phyloP scores from a whole-genome alignment of 2,113 vertebrate species.

The Odontophorus gujanensis region DNA sequence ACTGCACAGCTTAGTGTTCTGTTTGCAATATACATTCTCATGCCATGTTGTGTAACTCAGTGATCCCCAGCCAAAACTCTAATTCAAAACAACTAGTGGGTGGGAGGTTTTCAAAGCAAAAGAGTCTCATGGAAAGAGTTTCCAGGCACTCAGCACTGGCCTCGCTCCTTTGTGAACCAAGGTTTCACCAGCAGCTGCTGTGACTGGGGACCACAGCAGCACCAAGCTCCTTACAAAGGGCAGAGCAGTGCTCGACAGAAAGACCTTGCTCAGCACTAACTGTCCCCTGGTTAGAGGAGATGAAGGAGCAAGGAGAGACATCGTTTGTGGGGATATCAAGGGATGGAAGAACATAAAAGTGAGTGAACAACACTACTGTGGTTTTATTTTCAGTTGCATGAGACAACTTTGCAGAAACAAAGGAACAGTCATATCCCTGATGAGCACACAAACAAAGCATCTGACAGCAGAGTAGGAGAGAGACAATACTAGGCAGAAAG shows the following conservation, averaged over 20 bases:
- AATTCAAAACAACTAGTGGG: neutral
- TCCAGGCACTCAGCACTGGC: neutral
- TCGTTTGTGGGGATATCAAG: neutral
- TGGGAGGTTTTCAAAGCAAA: neutral
- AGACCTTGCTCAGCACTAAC: neutral
- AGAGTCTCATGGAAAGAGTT: neutral
- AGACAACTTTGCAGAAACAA: neutral
- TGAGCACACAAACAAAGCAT: neutral
- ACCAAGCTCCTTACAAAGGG: neutral
- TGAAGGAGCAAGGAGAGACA: neutral
- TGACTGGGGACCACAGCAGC: neutral
- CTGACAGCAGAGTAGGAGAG: neutral
- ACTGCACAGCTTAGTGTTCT: neutral
- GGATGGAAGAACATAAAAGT: neutral
- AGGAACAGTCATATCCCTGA: neutral
- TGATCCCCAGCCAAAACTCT: neutral
- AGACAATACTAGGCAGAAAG: neutral
- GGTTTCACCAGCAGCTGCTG: neutral
- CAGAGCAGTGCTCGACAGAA: neutral
- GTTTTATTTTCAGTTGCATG: neutral
- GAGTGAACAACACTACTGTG: neutral
- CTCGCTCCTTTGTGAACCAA: neutral
- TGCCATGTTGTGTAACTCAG: rapidly evolving
- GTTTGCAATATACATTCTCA: neutral
- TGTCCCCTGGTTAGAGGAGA: rapidly evolving